These are phyloP conservation scores for Argyresthia albistria DNA, from an alignment of 2,888 invertebrate genomes.

Conservation along the genomic window DNA sequence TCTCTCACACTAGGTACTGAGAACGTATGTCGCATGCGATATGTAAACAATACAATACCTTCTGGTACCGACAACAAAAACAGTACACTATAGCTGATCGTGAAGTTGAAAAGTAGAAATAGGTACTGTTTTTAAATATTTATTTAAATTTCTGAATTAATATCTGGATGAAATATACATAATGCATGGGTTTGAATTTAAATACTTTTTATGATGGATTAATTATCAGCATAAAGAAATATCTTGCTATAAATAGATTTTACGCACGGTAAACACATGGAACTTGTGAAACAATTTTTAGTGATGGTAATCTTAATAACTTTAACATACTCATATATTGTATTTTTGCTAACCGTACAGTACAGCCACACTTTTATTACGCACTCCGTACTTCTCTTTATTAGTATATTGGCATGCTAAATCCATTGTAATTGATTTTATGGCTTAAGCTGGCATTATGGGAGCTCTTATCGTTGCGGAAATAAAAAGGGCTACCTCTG, in stretches of 20 bases:
- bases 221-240: background rate
- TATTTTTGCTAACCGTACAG: slow-evolving; percentile 13
- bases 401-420: slow-evolving; percentile 29
- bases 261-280: no score
- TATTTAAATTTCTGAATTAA: background rate
- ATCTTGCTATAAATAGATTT: no score
- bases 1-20: no score
- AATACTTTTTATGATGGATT: no score
- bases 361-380: slow-evolving; percentile 22
- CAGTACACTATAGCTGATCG: no score
- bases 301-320: no score
- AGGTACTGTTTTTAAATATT: no score
- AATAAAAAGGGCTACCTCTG: background rate
- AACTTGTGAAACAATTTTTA: no score
- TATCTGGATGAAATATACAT: background rate
- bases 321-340: background rate
- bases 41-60: slow-evolving; percentile 28
- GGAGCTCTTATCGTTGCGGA: background rate
- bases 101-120: no score
- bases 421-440: slow-evolving; percentile 32
- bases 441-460: background rate
- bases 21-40: slow-evolving; percentile 2
- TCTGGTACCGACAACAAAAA: background rate
- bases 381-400: slow-evolving; percentile 28
- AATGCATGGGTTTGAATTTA: background rate